Conservation (phyloP, 2,797 vertebrate species). For the Cheirogaleus major region DNA sequence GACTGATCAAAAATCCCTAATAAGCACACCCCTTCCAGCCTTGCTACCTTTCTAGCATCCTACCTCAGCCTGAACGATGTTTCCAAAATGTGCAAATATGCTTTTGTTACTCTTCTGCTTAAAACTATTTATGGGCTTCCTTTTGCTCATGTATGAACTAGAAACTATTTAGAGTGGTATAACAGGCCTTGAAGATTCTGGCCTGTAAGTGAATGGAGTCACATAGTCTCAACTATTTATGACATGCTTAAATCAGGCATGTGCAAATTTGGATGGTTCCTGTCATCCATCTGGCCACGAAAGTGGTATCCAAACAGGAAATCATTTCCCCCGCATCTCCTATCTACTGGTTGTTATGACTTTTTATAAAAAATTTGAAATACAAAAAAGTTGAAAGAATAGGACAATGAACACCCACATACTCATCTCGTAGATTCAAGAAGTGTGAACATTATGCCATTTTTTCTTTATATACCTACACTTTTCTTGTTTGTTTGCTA, state of each 20-base stretch:
- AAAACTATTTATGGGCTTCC: not conserved
- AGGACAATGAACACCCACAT: not conserved
- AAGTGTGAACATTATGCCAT: not conserved
- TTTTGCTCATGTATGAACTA: not conserved
- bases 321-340: not conserved
- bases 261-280: not conserved
- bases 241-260: not conserved
- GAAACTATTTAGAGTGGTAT: not conserved
- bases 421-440: not conserved
- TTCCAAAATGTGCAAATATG: not conserved
- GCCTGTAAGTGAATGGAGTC: not conserved
- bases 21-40: not conserved
- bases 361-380: not conserved
- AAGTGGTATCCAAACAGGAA: not conserved
- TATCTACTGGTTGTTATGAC: not conserved
- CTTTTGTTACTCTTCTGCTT: not conserved
- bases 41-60: not conserved
- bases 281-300: not conserved
- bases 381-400: not conserved
- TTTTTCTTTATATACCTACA: not conserved
- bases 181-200: not conserved
- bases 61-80: not conserved
- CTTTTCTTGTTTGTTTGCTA: not conserved
- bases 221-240: not conserved
- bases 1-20: not conserved